Conservation (phyloP, 2,113 vertebrate genomes). For the Pungitius pungitius region DNA sequence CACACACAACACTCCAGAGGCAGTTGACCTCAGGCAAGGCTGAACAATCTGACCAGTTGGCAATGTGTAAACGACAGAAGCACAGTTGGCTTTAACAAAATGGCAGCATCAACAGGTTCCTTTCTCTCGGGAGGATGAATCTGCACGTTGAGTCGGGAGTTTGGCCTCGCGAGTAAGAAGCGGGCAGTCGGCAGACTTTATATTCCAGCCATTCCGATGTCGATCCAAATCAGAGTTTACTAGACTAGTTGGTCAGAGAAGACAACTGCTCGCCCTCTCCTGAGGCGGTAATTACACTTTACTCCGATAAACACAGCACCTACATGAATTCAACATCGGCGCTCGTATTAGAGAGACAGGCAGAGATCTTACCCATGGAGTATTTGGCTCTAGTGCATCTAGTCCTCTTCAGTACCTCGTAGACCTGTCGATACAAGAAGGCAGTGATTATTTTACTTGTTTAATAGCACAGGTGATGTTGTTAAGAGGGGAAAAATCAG, state of each 20-base stretch:
- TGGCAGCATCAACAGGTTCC: not conserved
- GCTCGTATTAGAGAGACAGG: not conserved
- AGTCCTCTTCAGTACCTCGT: conserved; percentile 92
- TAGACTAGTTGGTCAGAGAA: not conserved
- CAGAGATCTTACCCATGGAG: conserved; percentile 88
- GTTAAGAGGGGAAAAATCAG: not conserved
- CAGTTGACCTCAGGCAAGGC: not conserved
- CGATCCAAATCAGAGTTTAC: not conserved
- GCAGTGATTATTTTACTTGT: not conserved
- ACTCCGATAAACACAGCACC: not conserved
- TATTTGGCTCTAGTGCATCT: conserved; percentile 89
- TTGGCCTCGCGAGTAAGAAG: not conserved
- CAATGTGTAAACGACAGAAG: not conserved
- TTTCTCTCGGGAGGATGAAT: not conserved
- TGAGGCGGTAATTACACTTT: not conserved
- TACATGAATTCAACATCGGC: conserved; percentile 16
- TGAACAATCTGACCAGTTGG: not conserved
- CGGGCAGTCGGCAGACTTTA: not conserved
- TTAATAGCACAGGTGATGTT: not conserved
- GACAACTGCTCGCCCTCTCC: not conserved
- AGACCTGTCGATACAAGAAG: conserved; percentile 82
- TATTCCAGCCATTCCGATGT: not conserved
- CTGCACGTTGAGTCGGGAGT: not conserved
- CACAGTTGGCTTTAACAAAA: not conserved
- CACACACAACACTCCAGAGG: not conserved